Base-by-base conservation (phyloP, 64 coral and sea anemone genomes). In the Porites lutea region DNA sequence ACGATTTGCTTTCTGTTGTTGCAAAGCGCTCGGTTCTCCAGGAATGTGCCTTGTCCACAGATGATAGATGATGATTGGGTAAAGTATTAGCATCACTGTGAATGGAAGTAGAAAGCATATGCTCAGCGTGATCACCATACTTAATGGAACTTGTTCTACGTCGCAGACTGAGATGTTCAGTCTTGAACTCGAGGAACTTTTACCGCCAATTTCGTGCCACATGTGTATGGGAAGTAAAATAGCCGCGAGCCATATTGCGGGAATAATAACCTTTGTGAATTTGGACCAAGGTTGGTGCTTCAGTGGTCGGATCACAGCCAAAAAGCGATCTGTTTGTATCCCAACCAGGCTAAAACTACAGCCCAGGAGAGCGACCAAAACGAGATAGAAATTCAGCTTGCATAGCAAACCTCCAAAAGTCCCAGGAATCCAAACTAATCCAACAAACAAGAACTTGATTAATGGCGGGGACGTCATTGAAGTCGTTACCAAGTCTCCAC, bases 261-360 rank as follows among this genome's bases (percentile, higher is more conserved):
- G 71, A 48, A 88, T 45, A 23, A 20, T 45, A 14, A 76, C 14
- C 48, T 88, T 88, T 52, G 87, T 49, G 72, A 72, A 88, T 47
- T 46, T 62, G 19, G 72, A 48, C 72, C 55, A 48, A 46, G 59
- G 59, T 16, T 77, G 65, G 72, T 77, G 49, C 48, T 57, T 88
- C 37, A 88, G 71, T 10, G 87, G 87, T 48, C 70, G 59, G 46
- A 23, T 77, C 11, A 88, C 87, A 16, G 87, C 87, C 87, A 88
- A 15, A 46, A 48, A 88, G 2, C 87, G 87, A 57, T 88, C 87
- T 63, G 64, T 20, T 59, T 57, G 76, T 58, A 88, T 88, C 21
- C 71, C 73, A 88, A 88, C 58, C 13, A 88, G 69, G 27, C 87
- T 88, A 74, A 62, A 77, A 76, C 77, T 19, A 6, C 71, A 88